Evolutionary conservation across 2,797 vertebrate species (phyloP).

Genomic region (Cyclopterus lumpus): DNA sequence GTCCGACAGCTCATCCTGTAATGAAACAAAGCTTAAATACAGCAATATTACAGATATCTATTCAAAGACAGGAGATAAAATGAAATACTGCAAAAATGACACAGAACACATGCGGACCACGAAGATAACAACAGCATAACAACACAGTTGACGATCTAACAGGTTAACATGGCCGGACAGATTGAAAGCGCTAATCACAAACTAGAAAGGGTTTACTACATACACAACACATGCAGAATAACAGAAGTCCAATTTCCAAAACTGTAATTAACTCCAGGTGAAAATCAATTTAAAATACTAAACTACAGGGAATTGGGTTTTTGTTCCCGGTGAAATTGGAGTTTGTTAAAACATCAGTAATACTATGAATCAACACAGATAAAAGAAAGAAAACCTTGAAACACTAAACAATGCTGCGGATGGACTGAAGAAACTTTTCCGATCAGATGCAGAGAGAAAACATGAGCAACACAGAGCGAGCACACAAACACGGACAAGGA

Average conservation of each 20-base stretch:
- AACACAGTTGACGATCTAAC: neutral
- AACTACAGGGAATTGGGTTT: neutral
- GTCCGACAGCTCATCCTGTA: constrained; percentile 94
- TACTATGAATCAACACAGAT: neutral
- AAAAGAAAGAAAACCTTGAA: neutral
- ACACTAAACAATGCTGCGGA: neutral
- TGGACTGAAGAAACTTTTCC: neutral
- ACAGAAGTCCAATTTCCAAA: constrained; percentile 22
- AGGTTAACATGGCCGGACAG: neutral
- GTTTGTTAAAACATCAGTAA: constrained; percentile 16
- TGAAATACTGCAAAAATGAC: neutral
- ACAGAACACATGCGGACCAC: neutral
- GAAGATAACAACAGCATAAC: constrained; percentile 10
- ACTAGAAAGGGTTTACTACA: constrained; percentile 6
- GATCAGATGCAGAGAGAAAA: constrained; percentile 13
- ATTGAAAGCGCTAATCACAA: neutral
- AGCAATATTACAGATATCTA: neutral
- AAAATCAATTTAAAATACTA: neutral
- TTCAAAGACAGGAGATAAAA: neutral
- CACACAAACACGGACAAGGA: constrained; percentile 34
- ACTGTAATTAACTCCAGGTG: neutral
- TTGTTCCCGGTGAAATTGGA: constrained; percentile 15
- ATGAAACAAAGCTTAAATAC: constrained; percentile 35
- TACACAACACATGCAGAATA: constrained; percentile 18
- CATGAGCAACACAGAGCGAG: constrained; percentile 21